These are phyloP conservation scores for Hippopotamyrus pictus DNA, from an alignment of 2,797 vertebrate species.

Conservation along the genomic window DNA sequence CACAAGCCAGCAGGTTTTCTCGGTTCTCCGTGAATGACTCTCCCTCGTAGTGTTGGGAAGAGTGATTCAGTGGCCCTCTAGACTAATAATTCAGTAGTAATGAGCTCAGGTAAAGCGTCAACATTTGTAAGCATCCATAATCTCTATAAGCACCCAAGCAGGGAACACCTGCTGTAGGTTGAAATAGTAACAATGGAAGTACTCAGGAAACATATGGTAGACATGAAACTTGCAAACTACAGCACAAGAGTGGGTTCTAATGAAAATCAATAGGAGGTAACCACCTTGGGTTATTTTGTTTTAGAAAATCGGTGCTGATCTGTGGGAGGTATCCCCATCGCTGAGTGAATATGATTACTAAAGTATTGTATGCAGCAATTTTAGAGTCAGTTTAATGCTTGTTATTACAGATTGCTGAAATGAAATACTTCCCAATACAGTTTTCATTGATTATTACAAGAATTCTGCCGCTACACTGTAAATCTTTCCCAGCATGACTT, in stretches of 20 bases:
- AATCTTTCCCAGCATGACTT: neutral
- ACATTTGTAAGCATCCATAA: neutral
- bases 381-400: neutral
- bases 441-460: neutral
- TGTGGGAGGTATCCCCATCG: neutral
- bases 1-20: neutral
- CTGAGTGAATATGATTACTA: neutral
- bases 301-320: neutral
- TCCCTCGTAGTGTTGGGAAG: neutral
- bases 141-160: neutral
- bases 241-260: neutral
- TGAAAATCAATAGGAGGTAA: neutral
- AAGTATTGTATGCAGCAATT: neutral
- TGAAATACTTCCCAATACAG: neutral
- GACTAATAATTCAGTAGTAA: neutral
- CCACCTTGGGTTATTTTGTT: neutral
- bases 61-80: neutral
- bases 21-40: neutral
- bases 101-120: neutral
- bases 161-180: neutral
- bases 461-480: neutral
- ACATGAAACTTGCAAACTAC: neutral
- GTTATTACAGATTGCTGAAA: neutral
- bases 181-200: neutral
- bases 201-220: conserved; percentile 1